phyloP scores from a whole-genome alignment of 2,888 invertebrate species.

The Holacanthella duospinosa region DNA sequence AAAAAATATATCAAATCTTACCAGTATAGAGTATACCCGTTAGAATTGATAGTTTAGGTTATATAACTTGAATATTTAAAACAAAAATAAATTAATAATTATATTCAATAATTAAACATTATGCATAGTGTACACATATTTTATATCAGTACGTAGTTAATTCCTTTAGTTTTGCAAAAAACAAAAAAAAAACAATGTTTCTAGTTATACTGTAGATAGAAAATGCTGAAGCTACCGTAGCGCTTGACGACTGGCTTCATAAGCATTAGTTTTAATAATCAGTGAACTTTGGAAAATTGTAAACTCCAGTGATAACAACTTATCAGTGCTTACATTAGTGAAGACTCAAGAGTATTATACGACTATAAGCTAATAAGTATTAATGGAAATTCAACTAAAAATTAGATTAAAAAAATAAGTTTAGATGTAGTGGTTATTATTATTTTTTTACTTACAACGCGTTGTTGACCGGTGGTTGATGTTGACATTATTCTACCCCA shows the following conservation, averaged over 20 bases:
- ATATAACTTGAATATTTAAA: too few relatives aligned
- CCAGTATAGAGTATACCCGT: background rate
- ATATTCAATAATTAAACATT: too few relatives aligned
- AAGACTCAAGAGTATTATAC: background rate
- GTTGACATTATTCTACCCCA: slow-evolving; percentile 11
- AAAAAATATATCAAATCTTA: background rate
- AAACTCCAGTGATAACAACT: background rate
- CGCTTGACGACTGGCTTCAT: too few relatives aligned
- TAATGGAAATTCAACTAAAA: background rate
- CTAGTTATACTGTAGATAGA: too few relatives aligned
- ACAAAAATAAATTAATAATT: too few relatives aligned
- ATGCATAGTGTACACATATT: too few relatives aligned
- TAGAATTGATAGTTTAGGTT: too few relatives aligned
- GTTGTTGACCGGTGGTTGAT: slow-evolving; percentile 8
- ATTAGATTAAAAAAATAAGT: background rate
- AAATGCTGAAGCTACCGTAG: too few relatives aligned
- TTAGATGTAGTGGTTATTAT: background rate
- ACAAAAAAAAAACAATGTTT: too few relatives aligned
- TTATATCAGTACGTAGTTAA: too few relatives aligned
- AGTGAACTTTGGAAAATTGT: background rate
- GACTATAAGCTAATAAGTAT: background rate
- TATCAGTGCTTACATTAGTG: background rate
- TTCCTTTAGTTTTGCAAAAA: too few relatives aligned
- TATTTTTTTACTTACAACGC: background rate
- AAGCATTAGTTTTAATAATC: too few relatives aligned